Base-by-base conservation (phyloP, 2,113 vertebrate species). In the Salminus brasiliensis region DNA sequence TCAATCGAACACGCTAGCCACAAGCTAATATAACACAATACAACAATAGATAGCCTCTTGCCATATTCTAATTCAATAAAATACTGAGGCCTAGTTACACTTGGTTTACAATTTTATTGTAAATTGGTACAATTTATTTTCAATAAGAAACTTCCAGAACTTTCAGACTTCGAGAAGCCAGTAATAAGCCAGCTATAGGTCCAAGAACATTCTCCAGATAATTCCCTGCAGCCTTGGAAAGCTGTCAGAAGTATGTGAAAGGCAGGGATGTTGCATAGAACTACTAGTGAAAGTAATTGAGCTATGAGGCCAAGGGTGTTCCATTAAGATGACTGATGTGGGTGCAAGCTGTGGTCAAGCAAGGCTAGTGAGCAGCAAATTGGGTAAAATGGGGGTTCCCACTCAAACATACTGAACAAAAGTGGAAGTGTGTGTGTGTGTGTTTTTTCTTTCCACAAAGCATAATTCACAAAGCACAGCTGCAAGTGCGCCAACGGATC, bases 381-480 rank as follows among this genome's bases (percentile, higher is more conserved):
- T 5, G 23, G 2, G 13, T 9, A 10, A 16, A 27, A 2, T n/a
- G 18, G 29, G 43, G 29, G 36, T 65, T 21, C 2, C 23, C 5
- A 7, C 25, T 30, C 59, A 62, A 59, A 59, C n/a, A 2, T 23
- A 11, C 23, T 8, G 12, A 9, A 11, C 13, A 11, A 47, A 15
- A 47, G n/a, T n/a, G n/a, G n/a, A n/a, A n/a, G n/a, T n/a, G n/a
- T n/a, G n/a, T n/a, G n/a, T n/a, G n/a, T n/a, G n/a, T n/a, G n/a
- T n/a, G n/a, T n/a, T n/a, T 32, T 72, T 21, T 29, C 15, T 10
- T 32, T 27, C 10, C 39, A 23, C 23, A 21, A 32, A 30, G 5
- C 57, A 47, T 62, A 39, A 63, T 63, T 63, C 43, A 73, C 52
- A 60, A 41, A 45, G 23, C 13, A 43, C 53, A 30, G 25, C n/a